These are phyloP conservation scores for Ctenomys sociabilis DNA, from an alignment of 2,113 vertebrate genomes.

Conservation along the genomic window DNA sequence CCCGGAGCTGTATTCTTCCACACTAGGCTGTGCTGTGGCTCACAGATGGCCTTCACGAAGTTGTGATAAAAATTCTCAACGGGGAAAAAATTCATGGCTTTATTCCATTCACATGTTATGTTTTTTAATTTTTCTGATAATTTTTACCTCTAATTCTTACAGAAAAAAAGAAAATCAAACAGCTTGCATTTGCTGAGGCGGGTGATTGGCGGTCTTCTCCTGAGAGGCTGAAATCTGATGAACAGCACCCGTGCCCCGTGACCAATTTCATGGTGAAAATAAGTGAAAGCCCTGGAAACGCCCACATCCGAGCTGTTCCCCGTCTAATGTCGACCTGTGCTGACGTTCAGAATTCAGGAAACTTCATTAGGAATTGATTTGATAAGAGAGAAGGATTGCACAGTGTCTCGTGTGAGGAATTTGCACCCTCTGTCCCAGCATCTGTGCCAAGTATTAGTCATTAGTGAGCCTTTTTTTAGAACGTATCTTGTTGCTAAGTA, in stretches of 20 bases:
- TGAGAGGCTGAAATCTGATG: not conserved
- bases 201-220: not conserved
- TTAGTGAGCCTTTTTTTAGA: not conserved
- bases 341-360: conserved; percentile 1
- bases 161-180: not conserved
- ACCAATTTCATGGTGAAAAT: not conserved
- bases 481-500: conserved; percentile 24
- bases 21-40: not conserved
- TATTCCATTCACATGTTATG: not conserved
- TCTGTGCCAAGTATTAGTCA: not conserved
- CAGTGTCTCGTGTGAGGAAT: not conserved
- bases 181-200: not conserved
- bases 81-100: not conserved
- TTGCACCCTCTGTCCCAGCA: not conserved
- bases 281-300: not conserved
- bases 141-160: not conserved
- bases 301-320: not conserved
- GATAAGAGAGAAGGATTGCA: not conserved
- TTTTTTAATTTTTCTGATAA: not conserved
- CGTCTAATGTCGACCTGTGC: not conserved
- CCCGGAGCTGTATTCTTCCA: not conserved
- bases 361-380: not conserved
- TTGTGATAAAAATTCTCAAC: not conserved
- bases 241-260: not conserved
- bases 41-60: not conserved